Evolutionary conservation across 2,888 invertebrate species (phyloP).

Genomic region (Alloscopus bannaensis): DNA sequence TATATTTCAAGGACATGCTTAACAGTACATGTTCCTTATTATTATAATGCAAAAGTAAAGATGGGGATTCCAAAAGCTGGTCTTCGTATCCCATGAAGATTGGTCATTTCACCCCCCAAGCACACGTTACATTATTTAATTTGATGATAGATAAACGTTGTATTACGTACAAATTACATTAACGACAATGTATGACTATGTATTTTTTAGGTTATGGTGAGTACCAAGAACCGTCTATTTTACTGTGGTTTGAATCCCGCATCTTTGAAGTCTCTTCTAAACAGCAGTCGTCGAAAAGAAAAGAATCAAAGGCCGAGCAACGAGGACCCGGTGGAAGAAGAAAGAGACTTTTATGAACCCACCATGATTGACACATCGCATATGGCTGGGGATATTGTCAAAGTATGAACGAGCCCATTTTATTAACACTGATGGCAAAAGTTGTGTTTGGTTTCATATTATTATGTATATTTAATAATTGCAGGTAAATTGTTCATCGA

Average conservation of each 20-base stretch:
- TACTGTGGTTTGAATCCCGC: slow-evolving; percentile 72
- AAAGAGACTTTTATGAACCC: slow-evolving; percentile 79
- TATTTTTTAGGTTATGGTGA: slow-evolving; percentile 69
- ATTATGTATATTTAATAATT: not conserved
- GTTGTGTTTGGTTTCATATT: not conserved
- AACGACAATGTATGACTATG: slow-evolving; percentile 8
- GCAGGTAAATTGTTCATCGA: slow-evolving; percentile 60
- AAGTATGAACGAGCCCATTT: slow-evolving; percentile 75
- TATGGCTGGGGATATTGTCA: slow-evolving; percentile 80
- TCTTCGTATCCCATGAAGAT: slow-evolving; percentile 31
- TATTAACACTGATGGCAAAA: not conserved
- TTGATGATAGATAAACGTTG: not conserved
- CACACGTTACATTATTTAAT: slow-evolving; percentile 21
- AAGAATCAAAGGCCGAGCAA: slow-evolving; percentile 48
- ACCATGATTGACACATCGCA: slow-evolving; percentile 80
- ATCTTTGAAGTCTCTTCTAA: slow-evolving; percentile 68
- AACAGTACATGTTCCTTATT: not conserved
- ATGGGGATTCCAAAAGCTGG: slow-evolving; percentile 61
- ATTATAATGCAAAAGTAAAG: slow-evolving; percentile 52
- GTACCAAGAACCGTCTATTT: slow-evolving; percentile 70
- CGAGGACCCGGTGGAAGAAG: slow-evolving; percentile 65
- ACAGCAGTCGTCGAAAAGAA: slow-evolving; percentile 57
- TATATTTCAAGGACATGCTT: slow-evolving; percentile 26
- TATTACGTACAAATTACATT: not conserved
- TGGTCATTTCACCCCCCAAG: slow-evolving; percentile 62